Percentiles rank a stretch among this genome's conserved stretches.
Evolutionary conservation across 2,113 vertebrate species (phyloP).

Genomic region (Thinocorus orbignyianus): DNA sequence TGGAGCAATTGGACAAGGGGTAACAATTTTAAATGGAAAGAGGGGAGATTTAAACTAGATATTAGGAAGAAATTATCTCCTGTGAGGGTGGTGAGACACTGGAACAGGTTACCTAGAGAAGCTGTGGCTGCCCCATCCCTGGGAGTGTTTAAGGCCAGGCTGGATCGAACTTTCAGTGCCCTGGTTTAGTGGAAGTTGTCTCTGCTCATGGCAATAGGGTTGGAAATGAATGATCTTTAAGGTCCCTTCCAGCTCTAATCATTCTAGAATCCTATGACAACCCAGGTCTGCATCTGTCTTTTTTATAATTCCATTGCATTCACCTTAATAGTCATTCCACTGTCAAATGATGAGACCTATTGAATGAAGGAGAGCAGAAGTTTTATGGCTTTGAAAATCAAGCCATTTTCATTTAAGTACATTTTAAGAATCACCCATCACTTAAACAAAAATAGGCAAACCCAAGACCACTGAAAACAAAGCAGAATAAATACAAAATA

Average conservation of each 20-base stretch:
- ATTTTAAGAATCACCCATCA: neutral
- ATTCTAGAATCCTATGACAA: neutral
- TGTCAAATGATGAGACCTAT: constrained; percentile 28
- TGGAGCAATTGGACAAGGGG: neutral
- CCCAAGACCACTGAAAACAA: neutral
- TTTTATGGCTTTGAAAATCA: constrained; percentile 2
- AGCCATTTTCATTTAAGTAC: neutral
- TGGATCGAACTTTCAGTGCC: neutral
- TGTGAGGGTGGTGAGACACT: neutral
- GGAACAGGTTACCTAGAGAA: neutral
- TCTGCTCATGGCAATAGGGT: neutral
- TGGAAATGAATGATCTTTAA: neutral
- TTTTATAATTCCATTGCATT: neutral
- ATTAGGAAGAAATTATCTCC: neutral
- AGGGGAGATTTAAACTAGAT: neutral
- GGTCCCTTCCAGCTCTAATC: neutral
- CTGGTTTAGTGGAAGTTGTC: neutral
- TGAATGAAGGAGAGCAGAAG: neutral
- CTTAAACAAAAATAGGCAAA: neutral
- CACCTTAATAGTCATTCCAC: neutral
- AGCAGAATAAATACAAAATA: neutral
- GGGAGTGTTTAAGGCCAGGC: neutral
- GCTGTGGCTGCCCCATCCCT: neutral
- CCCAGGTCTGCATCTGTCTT: neutral
- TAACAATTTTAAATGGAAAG: neutral